phyloP scores from a whole-genome alignment of 2,888 invertebrate species.

The Clusia tigrina region DNA sequence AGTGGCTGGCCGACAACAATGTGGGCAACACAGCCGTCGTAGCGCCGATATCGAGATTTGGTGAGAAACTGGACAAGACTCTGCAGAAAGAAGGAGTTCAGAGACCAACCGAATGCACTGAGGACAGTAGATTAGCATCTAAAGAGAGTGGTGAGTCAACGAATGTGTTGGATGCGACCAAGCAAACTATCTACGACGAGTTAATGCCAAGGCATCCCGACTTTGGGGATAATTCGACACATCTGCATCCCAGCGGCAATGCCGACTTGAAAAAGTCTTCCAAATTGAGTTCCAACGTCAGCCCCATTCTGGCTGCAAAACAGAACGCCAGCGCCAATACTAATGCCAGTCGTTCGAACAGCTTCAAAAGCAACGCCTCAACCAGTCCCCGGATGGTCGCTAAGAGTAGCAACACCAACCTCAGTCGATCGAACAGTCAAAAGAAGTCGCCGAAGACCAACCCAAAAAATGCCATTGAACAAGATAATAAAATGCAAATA shows the following conservation, averaged over 20 bases:
- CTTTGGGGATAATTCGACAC: conserved; percentile 42
- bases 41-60: conserved; percentile 48
- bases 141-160: not conserved
- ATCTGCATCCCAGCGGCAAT: conserved; percentile 34
- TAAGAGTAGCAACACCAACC: conserved; percentile 25
- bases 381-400: conserved; percentile 29
- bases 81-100: not conserved
- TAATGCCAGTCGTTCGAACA: conserved; percentile 46
- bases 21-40: conserved; percentile 26
- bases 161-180: not conserved
- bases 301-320: conserved; percentile 41
- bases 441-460: no score
- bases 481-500: conserved; percentile 52
- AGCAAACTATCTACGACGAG: conserved; percentile 30
- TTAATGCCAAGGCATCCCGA: conserved; percentile 45
- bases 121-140: not conserved
- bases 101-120: not conserved
- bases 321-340: conserved; percentile 38
- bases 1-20: conserved; percentile 61
- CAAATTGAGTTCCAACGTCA: conserved; percentile 34
- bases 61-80: conserved; percentile 47
- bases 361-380: conserved; percentile 42
- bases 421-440: conserved; percentile 39
- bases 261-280: conserved; percentile 34
- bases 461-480: no score